Percentiles rank a stretch among this genome's conserved stretches.
Evolutionary conservation across 1,140 invertebrate genomes (phyloP).

Genomic region (Daktulosphaira vitifoliae): DNA sequence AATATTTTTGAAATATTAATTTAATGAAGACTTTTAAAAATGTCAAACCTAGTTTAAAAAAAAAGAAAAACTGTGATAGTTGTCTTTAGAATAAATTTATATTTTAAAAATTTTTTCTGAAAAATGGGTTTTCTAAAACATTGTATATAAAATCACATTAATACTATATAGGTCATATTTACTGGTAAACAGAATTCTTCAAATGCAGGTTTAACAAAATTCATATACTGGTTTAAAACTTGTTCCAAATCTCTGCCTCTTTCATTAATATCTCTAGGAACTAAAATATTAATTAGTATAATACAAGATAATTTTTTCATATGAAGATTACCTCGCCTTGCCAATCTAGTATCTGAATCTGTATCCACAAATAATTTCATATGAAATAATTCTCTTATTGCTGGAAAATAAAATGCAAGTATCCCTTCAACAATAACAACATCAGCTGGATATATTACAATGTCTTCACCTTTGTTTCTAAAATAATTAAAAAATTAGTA

Average conservation of each 20-base stretch:
- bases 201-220: slow-evolving; percentile 96
- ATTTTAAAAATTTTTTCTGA: too few relatives aligned
- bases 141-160: too few relatives aligned
- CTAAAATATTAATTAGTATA: slow-evolving; percentile 48
- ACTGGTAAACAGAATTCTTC: slow-evolving; percentile 98
- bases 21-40: too few relatives aligned
- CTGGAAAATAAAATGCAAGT: slow-evolving; percentile 92
- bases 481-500: slow-evolving; percentile 41
- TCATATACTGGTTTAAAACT: slow-evolving; percentile 93
- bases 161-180: too few relatives aligned
- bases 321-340: slow-evolving; percentile 67
- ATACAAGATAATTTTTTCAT: slow-evolving; percentile 5
- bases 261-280: slow-evolving; percentile 89
- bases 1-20: too few relatives aligned
- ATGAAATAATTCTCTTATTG: slow-evolving; percentile 90
- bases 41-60: too few relatives aligned
- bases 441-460: slow-evolving; percentile 91
- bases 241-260: slow-evolving; percentile 86
- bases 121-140: too few relatives aligned
- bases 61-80: too few relatives aligned
- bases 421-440: slow-evolving; percentile 98
- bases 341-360: slow-evolving; percentile 92
- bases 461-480: slow-evolving; percentile 60
- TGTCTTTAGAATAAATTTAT: too few relatives aligned
- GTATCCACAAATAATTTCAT: slow-evolving; percentile 99